Evolutionary conservation across 2,113 vertebrate genomes (phyloP), one percentile per base, ranked within the genome.

Genomic region (Amphilophus citrinellus): DNA sequence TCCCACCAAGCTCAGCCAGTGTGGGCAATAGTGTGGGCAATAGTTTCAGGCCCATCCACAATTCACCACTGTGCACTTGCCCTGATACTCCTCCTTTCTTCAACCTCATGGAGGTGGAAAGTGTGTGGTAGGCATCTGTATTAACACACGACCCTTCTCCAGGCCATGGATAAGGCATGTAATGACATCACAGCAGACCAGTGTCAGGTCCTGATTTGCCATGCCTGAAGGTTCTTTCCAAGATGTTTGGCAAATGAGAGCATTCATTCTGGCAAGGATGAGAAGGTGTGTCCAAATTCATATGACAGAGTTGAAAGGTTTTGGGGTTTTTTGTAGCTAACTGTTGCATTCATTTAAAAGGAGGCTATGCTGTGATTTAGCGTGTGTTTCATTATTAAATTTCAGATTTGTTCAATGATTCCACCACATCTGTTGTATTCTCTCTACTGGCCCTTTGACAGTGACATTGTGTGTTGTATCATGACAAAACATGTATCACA

Each of bases 1-100:
- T 17, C 1, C 39, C 63, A 27, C 0, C 63, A 44, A 9, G 9
- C 63, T 66, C 63, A 44, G 14, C 63, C 24, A 39, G 7, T 44
- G 13, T 2, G 0, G 63, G n/a, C 14, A 0, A 3, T 24, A 39
- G 7, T 44, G 13, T 2, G 0, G 63, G n/a, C 14, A 0, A 3
- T 24, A n/a, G n/a, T 44, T 10, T 66, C 37, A 66, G n/a, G 42
- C 0, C 37, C 37, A 65, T 24, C 37, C 62, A 65, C 62, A 44
- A n/a, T 66, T 22, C 5, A 37, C 37, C 0, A 4, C n/a, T 44
- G 4, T 17, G 62, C 1, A 44, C 13, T 66, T 4, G 2, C 37
- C n/a, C 62, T 66, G n/a, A 66, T 44, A 1, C 62, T 44, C 63
- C 20, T 65, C 35, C 37, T 44, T 5, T 66, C 39, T 13, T 44